Base-by-base conservation (phyloP, 2,888 invertebrate genomes). In the Melangyna quadrimaculata region DNA sequence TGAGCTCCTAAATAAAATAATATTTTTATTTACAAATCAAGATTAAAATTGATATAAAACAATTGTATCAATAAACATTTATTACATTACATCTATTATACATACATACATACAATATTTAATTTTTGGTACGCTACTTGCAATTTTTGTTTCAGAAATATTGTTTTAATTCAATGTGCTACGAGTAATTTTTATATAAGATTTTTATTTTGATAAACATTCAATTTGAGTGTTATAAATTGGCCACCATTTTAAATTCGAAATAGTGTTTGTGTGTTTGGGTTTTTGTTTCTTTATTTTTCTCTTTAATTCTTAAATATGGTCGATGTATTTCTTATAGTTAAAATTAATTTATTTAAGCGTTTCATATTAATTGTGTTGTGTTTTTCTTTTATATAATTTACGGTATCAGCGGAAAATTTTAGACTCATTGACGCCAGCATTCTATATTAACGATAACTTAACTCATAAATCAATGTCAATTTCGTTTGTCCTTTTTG, bases 171-270 rank as follows among this genome's bases (percentile, higher is more conserved):
- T 48, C n/a, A 7, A 24, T 40, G 84, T 84, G 84, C 80, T 74
- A 53, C 48, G 32, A 51, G 4, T 32, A 48, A 14, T 19, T 35
- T 32, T 27, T 5, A 9, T 79, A 22, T 19, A 40, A 3, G 19
- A 37, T 57, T 19, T 19, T 22, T 51, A 35, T 14, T 57, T 14
- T 22, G 24, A 9, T 74, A 32, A 79, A 79, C 73, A 77, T 67
- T 84, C 78, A 72, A 84, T 79, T 74, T 83, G 74, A 83, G 74
- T 79, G 72, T 75, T 84, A 55, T 84, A n/a, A 17, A 53, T 83
- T 78, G 61, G 83, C 78, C 78, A 57, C 78, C 53, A 55, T 70
- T 73, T 48, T 79, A 84, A 84, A 79, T 84, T 84, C 83, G 83
- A 79, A 84, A 74, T 57, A 53, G 35, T 79, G 22, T 67, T 40